Base-by-base conservation (phyloP, 2,888 invertebrate genomes). In the Drosophila eohydei region DNA sequence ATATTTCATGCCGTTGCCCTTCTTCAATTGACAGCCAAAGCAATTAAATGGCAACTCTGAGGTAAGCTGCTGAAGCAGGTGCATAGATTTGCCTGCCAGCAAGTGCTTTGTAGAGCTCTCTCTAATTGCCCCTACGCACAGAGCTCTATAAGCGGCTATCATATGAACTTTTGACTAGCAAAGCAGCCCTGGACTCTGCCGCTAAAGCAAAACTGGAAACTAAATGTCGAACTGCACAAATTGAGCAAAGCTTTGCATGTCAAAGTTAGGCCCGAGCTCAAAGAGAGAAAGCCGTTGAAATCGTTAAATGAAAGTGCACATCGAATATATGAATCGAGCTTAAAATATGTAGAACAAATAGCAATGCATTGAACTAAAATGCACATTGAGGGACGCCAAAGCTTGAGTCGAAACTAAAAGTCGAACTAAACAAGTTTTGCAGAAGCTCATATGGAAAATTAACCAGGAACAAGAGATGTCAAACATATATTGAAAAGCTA, bases 1-100 rank as follows among this genome's bases (percentile, higher is more conserved):
- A 5, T 43, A 36, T 12, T 12, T 14, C 32, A 43, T 30, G 55
- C 21, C 1, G 9, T 12, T 41, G 11, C 12, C 55, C 56, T 16
- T 36, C 36, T 16, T 46, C 57, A 44, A 62, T 62, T 57, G 62
- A 57, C 62, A 46, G 36, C 21, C 44, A 28, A 56, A 57, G 58
- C 58, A 62, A 62, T 62, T 62, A 57, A 61, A 61, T 54, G 34
- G 12, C 4, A 46, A 8, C 46, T 28, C 28, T 1, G 14, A 50
- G 48, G 32, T 50, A 16, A 32, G 16, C 48, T 6, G 16, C 48
- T 6, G 26, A 7, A 7, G 14, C 16, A 48, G 48, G 48, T 48
- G 50, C 16, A 16, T 6, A 6, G 38, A 12, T 38, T 12, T 14
- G 38, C 3, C 38, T 38, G 21, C 21, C 21, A 21, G 21, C 21